Base-by-base conservation (phyloP, 2,797 vertebrate genomes). In the Scolopax rusticola region DNA sequence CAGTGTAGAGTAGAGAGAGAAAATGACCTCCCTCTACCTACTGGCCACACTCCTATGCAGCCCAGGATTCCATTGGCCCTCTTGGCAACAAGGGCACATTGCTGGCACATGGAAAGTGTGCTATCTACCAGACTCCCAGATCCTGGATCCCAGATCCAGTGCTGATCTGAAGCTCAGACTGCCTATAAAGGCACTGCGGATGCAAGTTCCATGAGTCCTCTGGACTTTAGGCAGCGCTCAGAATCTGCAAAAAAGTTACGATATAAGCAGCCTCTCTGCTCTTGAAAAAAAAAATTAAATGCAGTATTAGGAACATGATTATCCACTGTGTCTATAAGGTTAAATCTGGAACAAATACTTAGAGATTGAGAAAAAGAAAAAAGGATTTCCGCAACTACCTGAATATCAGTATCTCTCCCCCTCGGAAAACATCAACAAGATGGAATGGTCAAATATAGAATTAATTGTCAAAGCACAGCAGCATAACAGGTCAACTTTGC, bases 291-390 rank as follows among this genome's bases (percentile, higher is more conserved):
- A 23, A 23, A 48, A 47, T 17, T 16, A 43, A 9, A 32, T 18
- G 1, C n/a, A 18, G 3, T 48, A 20, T 0, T 28, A 20, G 57
- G 20, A n/a, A 84, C 32, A 15, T 0, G 4, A 75, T 54, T 45
- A 40, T 40, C 50, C 1, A 1, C 32, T 53, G 45, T 5, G 50
- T 56, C 32, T 53, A 28, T 25, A 28, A 3, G 0, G 17, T 54
- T 84, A 61, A 77, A 86, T 73, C 33, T 8, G 54, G 76, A 16
- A 67, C 32, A 84, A 90, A 59, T 20, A 47, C 9, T 13, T 23
- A 63, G 30, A 83, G 17, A 57, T 30, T 4, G 48, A 69, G 63
- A 21, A 61, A 4, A 2, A 54, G 11, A 12, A 17, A 8, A 70
- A 21, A 2, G 8, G 10, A 36, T 24, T 73, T 68, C 27, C 47